Evolutionary conservation across 2,113 vertebrate genomes (phyloP).

Genomic region (Phalacrocorax carbo): DNA sequence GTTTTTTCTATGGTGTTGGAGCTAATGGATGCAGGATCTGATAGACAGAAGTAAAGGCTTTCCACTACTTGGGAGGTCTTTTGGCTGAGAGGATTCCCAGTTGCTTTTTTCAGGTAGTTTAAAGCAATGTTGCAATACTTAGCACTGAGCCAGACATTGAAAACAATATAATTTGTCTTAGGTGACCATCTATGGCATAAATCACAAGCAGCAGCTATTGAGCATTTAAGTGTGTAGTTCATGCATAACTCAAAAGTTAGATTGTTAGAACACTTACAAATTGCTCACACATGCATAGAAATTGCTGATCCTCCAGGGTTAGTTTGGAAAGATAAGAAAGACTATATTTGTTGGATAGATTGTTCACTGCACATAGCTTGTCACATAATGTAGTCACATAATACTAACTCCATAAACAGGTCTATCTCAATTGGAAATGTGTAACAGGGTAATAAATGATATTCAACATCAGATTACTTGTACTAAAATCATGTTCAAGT

Average conservation of each 20-base stretch:
- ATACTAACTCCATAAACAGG: background rate
- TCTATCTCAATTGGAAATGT: constrained; percentile 12
- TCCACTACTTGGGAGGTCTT: background rate
- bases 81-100: background rate
- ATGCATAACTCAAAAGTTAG: background rate
- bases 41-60: background rate
- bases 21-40: background rate
- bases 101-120: background rate
- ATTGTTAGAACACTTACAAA: background rate
- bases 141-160: background rate
- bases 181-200: background rate
- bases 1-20: background rate
- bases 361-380: background rate
- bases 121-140: background rate
- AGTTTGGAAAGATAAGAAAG: background rate
- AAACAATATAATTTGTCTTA: background rate
- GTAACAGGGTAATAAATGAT: constrained; percentile 33
- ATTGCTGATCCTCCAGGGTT: background rate
- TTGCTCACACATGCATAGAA: background rate
- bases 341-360: background rate
- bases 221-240: background rate
- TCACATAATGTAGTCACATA: background rate
- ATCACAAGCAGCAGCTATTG: background rate
- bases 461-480: background rate
- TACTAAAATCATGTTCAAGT: constrained; percentile 23